Evolutionary conservation across 2,797 vertebrate species (phyloP), one percentile per base, ranked within the genome.

Genomic region (Coreius guichenoti): DNA sequence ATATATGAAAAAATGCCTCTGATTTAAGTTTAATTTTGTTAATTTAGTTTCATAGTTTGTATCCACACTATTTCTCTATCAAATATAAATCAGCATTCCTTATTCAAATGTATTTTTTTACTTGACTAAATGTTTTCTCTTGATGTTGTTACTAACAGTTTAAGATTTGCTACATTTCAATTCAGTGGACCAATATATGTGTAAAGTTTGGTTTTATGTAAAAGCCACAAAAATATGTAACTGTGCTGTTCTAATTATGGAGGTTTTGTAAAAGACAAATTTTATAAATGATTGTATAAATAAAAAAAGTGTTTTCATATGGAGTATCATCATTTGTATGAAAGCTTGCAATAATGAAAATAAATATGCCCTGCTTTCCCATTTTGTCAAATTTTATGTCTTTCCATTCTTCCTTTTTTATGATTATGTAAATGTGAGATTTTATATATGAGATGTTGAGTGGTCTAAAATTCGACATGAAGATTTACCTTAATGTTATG

Each of bases 361-460:
- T 94, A 89, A 96, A 95, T 94, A 93, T 94, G 92, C 90, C 90
- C 88, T 93, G 92, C 91, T 94, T 94, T 95, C 91, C 91, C 89
- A 92, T 90, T 58, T 90, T 61, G 36, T 43, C 45, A 31, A 31
- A 8, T 49, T 85, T 78, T 43, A 58, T 83, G 23, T 78, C 65
- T 8, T 19, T 3, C 26, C 65, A 13, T 82, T 5, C 4, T 45
- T 65, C n/a, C 39, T 17, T 70, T 31, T 61, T 1, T 31, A 31
- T 65, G 29, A n/a, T n/a, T 4, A 39, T 29, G 36, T 79, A 31
- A 58, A 23, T 61, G 9, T 36, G 31, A 21, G 2, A 43, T 70
- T 39, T 43, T 63, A 29, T 16, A 33, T 8, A 33, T 13, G 12
- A 36, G 21, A 36, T 68, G 8, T n/a, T n/a, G 31, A n/a, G 51